Conservation (phyloP, 2,113 vertebrate species). For the Glaucidium brasilianum region DNA sequence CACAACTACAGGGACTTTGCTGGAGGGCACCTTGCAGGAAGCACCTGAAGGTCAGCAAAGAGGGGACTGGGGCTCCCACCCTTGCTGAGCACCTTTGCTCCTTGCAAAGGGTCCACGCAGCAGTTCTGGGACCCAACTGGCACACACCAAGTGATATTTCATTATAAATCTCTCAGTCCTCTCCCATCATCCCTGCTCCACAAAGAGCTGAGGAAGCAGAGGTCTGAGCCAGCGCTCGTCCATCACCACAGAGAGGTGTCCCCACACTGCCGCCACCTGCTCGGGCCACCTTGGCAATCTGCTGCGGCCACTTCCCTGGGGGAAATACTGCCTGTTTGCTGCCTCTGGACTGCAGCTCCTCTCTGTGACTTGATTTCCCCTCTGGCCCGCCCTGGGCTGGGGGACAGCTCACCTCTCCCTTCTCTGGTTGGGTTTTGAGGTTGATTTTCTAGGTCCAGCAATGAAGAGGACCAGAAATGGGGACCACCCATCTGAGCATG, state of each 20-base stretch:
- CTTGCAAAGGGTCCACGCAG: not conserved
- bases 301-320: not conserved
- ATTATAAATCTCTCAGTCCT: not conserved
- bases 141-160: rapidly evolving
- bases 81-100: not conserved
- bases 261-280: not conserved
- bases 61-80: not conserved
- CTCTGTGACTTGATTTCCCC: rapidly evolving
- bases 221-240: slow-evolving; percentile 11
- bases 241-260: not conserved
- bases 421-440: not conserved
- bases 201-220: slow-evolving; percentile 50
- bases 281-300: not conserved
- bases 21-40: not conserved
- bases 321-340: not conserved
- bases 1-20: not conserved
- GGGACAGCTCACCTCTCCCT: not conserved
- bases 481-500: rapidly evolving
- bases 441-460: not conserved
- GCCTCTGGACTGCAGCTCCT: not conserved
- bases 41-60: not conserved
- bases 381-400: not conserved
- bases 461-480: not conserved
- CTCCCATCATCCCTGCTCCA: not conserved
- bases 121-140: not conserved